A percentile compares a stretch with the other conserved stretches of the same genome.
Conservation (phyloP, 2,888 invertebrate species). For the Dione vanillae region DNA sequence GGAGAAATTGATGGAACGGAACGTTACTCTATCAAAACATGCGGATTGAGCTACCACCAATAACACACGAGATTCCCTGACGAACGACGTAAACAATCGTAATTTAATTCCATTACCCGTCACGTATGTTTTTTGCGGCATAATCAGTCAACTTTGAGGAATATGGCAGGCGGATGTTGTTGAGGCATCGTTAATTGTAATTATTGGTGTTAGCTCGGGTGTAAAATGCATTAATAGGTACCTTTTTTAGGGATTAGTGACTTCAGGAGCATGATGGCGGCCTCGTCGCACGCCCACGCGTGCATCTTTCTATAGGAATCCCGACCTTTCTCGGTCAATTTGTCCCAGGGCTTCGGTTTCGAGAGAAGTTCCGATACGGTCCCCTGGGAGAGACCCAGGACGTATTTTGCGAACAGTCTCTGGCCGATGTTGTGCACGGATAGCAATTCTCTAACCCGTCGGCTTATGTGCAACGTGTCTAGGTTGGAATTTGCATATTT, state of each 20-base stretch:
- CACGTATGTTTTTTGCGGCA: slow-evolving; percentile 31
- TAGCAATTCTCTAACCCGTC: slow-evolving; percentile 95
- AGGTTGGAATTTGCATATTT: slow-evolving; percentile 96
- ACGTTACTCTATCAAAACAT: slow-evolving; percentile 56
- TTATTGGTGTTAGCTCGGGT: slow-evolving; percentile 44
- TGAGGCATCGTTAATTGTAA: slow-evolving; percentile 36
- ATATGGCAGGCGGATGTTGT: slow-evolving; percentile 27
- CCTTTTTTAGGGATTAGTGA: slow-evolving; percentile 99
- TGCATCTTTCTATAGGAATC: slow-evolving; percentile 99
- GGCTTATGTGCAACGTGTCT: slow-evolving; percentile 97
- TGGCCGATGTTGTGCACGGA: slow-evolving; percentile 99
- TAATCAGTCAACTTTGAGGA: slow-evolving; percentile 34
- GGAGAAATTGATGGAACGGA: slow-evolving; percentile 59
- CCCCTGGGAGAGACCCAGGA: slow-evolving; percentile 97
- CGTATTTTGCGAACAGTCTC: slow-evolving; percentile 98
- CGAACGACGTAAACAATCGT: slow-evolving; percentile 38
- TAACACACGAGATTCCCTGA: slow-evolving; percentile 40
- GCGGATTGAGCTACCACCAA: slow-evolving; percentile 56
- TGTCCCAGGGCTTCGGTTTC: slow-evolving; percentile 99
- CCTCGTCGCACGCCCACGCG: slow-evolving; percentile 99
- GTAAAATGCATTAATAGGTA: slow-evolving; percentile 80
- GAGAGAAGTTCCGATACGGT: slow-evolving; percentile 99
- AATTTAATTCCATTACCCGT: slow-evolving; percentile 40
- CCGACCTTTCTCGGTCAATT: slow-evolving; percentile 99
- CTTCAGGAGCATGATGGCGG: slow-evolving; percentile 98